Conservation (phyloP, 1,140 invertebrate genomes). For the Eriosoma lanigerum region DNA sequence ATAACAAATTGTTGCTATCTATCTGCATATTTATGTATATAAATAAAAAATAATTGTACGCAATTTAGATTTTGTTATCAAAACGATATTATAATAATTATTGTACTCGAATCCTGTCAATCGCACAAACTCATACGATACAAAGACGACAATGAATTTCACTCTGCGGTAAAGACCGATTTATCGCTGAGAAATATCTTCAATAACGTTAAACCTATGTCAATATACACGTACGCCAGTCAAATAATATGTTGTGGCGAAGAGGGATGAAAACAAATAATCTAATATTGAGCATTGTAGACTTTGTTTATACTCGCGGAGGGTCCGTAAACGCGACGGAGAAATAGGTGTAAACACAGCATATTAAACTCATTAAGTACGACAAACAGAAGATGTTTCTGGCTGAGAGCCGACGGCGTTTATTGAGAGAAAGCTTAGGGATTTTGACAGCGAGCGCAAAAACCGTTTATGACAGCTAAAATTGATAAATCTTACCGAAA, state of each 20-base stretch:
- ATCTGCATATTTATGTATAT: no score
- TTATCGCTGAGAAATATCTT: neutral
- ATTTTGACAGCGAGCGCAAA: neutral
- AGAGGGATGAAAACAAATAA: conserved; percentile 40
- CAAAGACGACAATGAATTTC: no score
- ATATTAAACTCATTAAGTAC: conserved; percentile 47
- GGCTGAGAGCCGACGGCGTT: conserved; percentile 11
- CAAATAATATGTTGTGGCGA: neutral
- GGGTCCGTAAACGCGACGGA: conserved; percentile 25
- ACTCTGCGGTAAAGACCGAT: neutral
- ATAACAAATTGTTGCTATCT: no score
- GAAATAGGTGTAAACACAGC: conserved; percentile 48
- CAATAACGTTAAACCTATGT: neutral
- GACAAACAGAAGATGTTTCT: conserved; percentile 35
- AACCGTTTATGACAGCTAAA: neutral
- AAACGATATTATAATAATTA: no score
- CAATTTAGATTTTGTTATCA: no score
- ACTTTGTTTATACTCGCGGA: neutral
- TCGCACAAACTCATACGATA: no score
- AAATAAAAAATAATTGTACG: no score
- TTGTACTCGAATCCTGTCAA: no score
- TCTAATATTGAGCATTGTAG: conserved; percentile 12
- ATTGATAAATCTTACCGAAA: neutral
- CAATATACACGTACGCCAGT: neutral
- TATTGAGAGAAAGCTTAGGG: neutral